A percentile compares a stretch with the other conserved stretches of the same genome.
Conservation (phyloP, 2,888 invertebrate genomes). For the Brassicogethes aeneus region DNA sequence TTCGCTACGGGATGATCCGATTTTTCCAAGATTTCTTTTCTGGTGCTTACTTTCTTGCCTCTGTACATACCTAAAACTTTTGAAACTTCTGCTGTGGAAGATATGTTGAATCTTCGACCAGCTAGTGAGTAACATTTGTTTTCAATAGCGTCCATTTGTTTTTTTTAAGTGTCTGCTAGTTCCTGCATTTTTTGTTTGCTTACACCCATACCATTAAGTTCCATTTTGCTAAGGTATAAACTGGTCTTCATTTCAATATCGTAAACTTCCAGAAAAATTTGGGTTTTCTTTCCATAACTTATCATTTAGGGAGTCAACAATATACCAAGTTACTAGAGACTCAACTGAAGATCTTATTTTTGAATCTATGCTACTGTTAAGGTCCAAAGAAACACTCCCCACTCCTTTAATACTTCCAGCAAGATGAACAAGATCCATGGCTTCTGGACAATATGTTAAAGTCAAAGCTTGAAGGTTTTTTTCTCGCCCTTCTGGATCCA, state of each 20-base stretch:
- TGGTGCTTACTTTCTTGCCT: slow-evolving; percentile 59
- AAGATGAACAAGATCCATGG: no score
- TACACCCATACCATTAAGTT: slow-evolving; percentile 68
- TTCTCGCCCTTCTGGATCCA: slow-evolving; percentile 55
- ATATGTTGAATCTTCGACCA: slow-evolving; percentile 70
- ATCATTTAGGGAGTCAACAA: slow-evolving; percentile 42
- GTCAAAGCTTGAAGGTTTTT: slow-evolving; percentile 43
- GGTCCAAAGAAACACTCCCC: slow-evolving; percentile 42
- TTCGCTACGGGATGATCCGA: slow-evolving; percentile 68
- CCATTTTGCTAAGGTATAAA: slow-evolving; percentile 63
- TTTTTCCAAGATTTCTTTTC: slow-evolving; percentile 67
- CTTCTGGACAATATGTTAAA: slow-evolving; percentile 41
- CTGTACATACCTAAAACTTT: slow-evolving; percentile 57
- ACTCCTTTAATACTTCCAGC: slow-evolving; percentile 31
- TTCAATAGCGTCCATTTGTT: slow-evolving; percentile 59
- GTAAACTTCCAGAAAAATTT: slow-evolving; percentile 33
- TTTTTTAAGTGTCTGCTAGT: slow-evolving; percentile 49
- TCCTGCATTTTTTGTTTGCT: slow-evolving; percentile 37
- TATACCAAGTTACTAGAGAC: slow-evolving; percentile 41
- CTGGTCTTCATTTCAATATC: slow-evolving; percentile 72
- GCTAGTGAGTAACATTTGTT: slow-evolving; percentile 62
- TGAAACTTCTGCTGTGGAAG: slow-evolving; percentile 69
- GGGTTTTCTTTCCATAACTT: slow-evolving; percentile 36
- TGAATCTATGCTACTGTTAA: slow-evolving; percentile 38
- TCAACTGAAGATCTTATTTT: slow-evolving; percentile 42